Evolutionary conservation across 2,797 vertebrate genomes (phyloP).

Genomic region (Octomys mimax): DNA sequence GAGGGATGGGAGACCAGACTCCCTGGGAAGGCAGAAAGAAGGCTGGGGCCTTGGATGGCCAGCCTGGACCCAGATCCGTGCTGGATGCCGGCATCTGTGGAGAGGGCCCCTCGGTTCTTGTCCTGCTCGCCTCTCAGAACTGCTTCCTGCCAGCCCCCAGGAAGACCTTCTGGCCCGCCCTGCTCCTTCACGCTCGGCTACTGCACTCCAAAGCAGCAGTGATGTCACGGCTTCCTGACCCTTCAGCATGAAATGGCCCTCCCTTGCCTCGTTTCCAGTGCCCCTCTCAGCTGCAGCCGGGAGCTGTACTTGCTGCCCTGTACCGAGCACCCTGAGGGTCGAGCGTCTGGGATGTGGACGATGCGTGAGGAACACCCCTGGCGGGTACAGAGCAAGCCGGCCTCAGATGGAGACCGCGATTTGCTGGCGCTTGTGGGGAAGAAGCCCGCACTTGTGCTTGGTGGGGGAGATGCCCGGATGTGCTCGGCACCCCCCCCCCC

Average conservation of each 20-base stretch:
- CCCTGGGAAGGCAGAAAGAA: too few relatives aligned
- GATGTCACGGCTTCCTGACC: not conserved
- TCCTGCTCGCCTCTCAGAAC: not conserved
- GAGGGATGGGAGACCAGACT: too few relatives aligned
- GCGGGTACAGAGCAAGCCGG: too few relatives aligned
- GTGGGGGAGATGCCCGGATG: not conserved
- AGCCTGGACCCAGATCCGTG: not conserved
- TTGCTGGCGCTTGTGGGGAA: not conserved
- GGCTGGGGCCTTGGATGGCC: not conserved
- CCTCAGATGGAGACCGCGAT: accelerated
- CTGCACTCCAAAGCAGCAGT: not conserved
- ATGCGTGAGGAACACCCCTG: not conserved
- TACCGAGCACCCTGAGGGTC: not conserved
- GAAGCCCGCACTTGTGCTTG: not conserved
- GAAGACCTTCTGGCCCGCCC: not conserved
- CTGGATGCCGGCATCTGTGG: not conserved
- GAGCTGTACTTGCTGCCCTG: not conserved
- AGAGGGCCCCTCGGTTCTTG: not conserved
- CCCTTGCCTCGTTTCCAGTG: not conserved
- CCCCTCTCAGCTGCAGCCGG: not conserved
- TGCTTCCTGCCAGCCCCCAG: not conserved
- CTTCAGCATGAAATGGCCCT: not conserved
- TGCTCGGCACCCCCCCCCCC: too few relatives aligned
- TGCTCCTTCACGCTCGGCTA: not conserved
- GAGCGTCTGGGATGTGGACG: not conserved